Percentiles rank a stretch among this genome's conserved stretches.
Evolutionary conservation across 2,797 vertebrate species (phyloP).

Genomic region (Malacoraja senta): DNA sequence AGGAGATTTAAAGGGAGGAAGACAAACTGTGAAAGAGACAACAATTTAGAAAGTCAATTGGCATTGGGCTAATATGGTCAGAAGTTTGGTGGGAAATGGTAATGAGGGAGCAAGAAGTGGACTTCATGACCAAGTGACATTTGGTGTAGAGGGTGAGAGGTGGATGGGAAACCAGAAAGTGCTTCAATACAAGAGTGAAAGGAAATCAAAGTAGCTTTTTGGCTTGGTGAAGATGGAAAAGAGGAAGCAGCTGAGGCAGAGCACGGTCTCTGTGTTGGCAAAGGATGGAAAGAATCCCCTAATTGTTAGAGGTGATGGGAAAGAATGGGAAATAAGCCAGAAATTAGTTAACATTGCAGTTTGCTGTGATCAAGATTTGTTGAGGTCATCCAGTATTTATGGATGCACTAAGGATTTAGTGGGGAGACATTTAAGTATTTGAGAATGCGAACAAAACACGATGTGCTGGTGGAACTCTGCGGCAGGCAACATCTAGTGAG

Average conservation of each 20-base stretch:
- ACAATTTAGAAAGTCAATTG: background rate
- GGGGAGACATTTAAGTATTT: background rate
- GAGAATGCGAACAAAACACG: background rate
- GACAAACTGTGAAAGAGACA: background rate
- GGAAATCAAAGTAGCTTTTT: background rate
- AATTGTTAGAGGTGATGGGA: background rate
- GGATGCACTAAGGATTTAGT: background rate
- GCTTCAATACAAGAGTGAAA: background rate
- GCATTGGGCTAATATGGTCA: background rate
- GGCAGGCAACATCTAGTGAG: no score
- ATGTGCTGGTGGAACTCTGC: no score
- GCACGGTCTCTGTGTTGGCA: background rate
- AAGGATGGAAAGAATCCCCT: background rate
- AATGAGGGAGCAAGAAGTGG: background rate
- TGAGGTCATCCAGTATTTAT: background rate
- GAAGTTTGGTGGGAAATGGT: background rate
- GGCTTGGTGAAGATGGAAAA: background rate
- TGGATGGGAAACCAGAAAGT: background rate
- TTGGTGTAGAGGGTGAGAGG: background rate
- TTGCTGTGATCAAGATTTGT: background rate
- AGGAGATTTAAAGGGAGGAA: background rate
- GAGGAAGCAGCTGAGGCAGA: background rate
- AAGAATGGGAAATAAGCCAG: background rate
- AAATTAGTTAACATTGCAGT: background rate
- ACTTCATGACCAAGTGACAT: background rate